These are phyloP conservation scores for Charina bottae DNA, from an alignment of 2,113 vertebrate genomes.

Conservation along the genomic window DNA sequence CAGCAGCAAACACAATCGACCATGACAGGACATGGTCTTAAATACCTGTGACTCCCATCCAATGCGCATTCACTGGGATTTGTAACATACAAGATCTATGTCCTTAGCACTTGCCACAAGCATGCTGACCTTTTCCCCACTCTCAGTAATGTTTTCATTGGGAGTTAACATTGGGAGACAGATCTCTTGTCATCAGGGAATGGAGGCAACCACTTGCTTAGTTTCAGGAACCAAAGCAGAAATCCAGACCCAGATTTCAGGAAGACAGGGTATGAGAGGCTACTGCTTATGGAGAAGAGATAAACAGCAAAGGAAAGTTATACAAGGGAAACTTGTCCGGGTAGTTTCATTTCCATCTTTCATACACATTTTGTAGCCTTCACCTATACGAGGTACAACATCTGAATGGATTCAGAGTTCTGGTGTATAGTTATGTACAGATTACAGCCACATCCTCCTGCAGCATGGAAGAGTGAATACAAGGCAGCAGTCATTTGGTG, in stretches of 20 bases:
- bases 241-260: neutral
- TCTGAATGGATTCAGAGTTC: neutral
- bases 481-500: neutral
- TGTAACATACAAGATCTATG: neutral
- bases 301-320: neutral
- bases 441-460: neutral
- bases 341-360: neutral
- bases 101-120: neutral
- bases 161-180: neutral
- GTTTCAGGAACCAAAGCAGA: neutral
- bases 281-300: neutral
- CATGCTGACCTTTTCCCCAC: neutral
- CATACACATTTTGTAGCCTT: neutral
- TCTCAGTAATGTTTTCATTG: neutral
- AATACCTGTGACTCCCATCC: neutral
- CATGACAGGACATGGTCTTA: neutral
- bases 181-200: too few species aligned
- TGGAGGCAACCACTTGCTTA: neutral
- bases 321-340: neutral
- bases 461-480: neutral
- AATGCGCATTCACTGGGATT: neutral
- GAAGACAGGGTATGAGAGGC: neutral
- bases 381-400: neutral
- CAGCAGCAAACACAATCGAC: neutral
- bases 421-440: neutral